phyloP scores from a whole-genome alignment of 1,140 invertebrate genomes.

The Drosophila willistoni region DNA sequence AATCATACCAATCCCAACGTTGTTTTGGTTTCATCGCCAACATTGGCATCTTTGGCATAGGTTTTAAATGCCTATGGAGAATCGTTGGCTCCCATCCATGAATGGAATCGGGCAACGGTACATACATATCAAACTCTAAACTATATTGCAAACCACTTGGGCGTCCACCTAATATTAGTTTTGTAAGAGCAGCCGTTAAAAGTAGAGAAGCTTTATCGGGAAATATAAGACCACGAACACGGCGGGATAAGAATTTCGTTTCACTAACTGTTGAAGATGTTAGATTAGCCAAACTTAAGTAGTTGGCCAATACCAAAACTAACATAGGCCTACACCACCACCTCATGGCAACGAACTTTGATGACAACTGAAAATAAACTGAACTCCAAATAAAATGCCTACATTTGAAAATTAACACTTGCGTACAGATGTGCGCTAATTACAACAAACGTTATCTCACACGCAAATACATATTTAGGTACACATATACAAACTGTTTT shows the following conservation, averaged over 20 bases:
- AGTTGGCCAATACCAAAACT: slow-evolving; percentile 6
- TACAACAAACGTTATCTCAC: slow-evolving; percentile 16
- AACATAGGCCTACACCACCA: slow-evolving; percentile 1
- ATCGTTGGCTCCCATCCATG: slow-evolving; percentile 68
- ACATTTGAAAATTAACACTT: slow-evolving; percentile 31
- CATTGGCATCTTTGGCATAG: not conserved
- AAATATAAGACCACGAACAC: slow-evolving; percentile 53
- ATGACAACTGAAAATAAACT: slow-evolving; percentile 36
- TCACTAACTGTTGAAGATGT: not conserved
- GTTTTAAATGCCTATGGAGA: slow-evolving; percentile 12
- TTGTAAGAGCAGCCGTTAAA: slow-evolving; percentile 59
- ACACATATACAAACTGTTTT: not conserved
- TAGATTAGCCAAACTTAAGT: slow-evolving; percentile 3
- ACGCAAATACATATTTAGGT: no score
- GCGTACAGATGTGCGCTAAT: slow-evolving; percentile 50
- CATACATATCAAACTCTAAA: slow-evolving; percentile 66
- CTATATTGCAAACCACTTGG: slow-evolving; percentile 65
- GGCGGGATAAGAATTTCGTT: slow-evolving; percentile 39
- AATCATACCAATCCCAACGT: slow-evolving; percentile 45
- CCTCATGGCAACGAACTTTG: slow-evolving; percentile 38
- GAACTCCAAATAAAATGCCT: slow-evolving; percentile 14
- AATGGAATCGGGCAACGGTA: slow-evolving; percentile 51
- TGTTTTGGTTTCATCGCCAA: slow-evolving; percentile 8
- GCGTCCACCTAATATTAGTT: slow-evolving; percentile 59
- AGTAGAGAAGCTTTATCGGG: slow-evolving; percentile 52